A percentile compares a stretch with the other conserved stretches of the same genome.
These are phyloP conservation scores for Monopterus albus DNA, from an alignment of 2,113 vertebrate species.

Conservation along the genomic window DNA sequence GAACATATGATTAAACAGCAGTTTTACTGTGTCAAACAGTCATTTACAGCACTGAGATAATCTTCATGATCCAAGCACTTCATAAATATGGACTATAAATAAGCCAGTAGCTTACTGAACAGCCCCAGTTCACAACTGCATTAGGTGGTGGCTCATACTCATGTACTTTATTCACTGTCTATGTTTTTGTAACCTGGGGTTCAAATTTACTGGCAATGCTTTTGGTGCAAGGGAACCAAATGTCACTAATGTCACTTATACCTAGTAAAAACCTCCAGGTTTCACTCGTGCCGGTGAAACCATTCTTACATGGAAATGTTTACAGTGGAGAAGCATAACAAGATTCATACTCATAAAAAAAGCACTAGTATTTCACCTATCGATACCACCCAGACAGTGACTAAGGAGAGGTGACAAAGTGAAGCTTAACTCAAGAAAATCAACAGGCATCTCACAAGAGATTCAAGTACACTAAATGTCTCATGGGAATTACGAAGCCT, in stretches of 20 bases:
- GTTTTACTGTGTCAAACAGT: conserved; percentile 59
- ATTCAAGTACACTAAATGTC: neutral
- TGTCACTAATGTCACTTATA: too few relatives aligned
- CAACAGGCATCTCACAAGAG: too few relatives aligned
- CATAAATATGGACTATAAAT: conserved; percentile 66
- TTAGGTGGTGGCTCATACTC: neutral
- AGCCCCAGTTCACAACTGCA: conserved; percentile 24
- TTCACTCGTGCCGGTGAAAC: neutral
- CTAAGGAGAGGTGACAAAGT: neutral
- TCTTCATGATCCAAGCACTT: conserved; percentile 56
- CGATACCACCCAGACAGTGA: neutral
- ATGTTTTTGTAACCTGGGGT: neutral
- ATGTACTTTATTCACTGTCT: neutral
- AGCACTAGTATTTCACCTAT: neutral
- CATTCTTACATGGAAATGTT: neutral
- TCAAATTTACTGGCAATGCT: neutral
- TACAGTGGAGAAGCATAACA: neutral
- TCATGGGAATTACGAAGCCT: neutral
- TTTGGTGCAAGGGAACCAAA: too few relatives aligned
- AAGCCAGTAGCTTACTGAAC: conserved; percentile 39
- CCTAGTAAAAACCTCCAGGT: neutral
- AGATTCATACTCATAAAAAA: neutral
- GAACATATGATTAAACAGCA: conserved; percentile 53
- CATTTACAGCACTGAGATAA: conserved; percentile 51
- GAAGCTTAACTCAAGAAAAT: neutral